Conservation (phyloP, 2,888 invertebrate genomes). For the Drosophila suboccidentalis region DNA sequence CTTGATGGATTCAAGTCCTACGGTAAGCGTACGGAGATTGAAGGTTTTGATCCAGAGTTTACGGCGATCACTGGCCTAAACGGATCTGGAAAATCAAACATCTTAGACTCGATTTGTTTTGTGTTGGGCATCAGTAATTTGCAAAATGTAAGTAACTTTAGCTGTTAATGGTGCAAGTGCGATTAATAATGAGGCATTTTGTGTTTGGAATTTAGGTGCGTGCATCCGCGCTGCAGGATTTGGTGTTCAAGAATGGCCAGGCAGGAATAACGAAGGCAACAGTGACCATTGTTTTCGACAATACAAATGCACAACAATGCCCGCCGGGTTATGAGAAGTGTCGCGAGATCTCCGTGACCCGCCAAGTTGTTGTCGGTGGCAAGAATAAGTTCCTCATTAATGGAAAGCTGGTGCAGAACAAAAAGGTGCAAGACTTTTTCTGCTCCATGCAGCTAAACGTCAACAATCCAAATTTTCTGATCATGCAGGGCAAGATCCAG, state of each 20-base stretch:
- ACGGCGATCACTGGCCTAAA: conserved; percentile 99
- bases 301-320: conserved; percentile 91
- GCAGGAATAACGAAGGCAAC: conserved; percentile 98
- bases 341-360: conserved; percentile 95
- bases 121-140: conserved; percentile 97
- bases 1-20: conserved; percentile 99
- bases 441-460: conserved; percentile 98
- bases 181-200: neutral
- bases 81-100: conserved; percentile 99
- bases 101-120: conserved; percentile 99
- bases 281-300: conserved; percentile 98
- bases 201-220: conserved; percentile 89
- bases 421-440: conserved; percentile 96
- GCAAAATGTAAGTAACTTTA: conserved; percentile 89
- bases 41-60: conserved; percentile 96
- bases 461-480: conserved; percentile 99
- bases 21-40: conserved; percentile 95
- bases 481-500: conserved; percentile 99
- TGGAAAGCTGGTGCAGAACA: conserved; percentile 95
- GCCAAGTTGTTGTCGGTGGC: conserved; percentile 94
- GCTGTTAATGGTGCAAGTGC: neutral
- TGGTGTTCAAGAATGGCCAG: conserved; percentile 99
- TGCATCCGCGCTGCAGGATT: conserved; percentile 95
- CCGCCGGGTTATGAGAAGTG: conserved; percentile 97
- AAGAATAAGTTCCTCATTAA: conserved; percentile 98